Conservation (phyloP, 2,797 vertebrate species). For the Glossophaga mutica region DNA sequence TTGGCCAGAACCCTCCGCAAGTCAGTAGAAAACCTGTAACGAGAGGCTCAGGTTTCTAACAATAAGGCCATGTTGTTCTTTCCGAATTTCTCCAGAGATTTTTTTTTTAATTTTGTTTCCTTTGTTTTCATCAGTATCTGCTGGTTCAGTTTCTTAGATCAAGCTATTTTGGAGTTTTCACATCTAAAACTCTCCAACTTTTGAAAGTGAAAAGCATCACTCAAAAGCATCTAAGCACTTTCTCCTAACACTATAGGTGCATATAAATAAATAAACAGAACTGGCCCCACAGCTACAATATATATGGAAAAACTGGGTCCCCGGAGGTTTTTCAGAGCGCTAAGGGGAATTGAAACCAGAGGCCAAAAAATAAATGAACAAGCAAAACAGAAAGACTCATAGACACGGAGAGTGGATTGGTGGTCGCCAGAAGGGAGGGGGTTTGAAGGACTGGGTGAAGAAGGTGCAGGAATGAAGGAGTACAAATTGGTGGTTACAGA, state of each 20-base stretch:
- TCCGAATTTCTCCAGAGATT: neutral
- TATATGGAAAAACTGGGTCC: conserved; percentile 43
- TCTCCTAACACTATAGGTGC: neutral
- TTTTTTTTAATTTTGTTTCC: neutral
- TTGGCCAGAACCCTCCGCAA: neutral
- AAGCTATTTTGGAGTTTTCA: conserved; percentile 41
- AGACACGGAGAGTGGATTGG: neutral
- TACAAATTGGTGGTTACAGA: neutral
- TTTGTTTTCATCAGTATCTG: neutral
- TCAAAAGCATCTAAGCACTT: conserved; percentile 14
- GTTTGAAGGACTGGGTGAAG: neutral
- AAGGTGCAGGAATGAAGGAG: neutral
- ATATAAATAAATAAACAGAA: conserved; percentile 55
- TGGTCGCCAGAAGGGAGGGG: too few relatives aligned
- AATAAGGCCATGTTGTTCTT: neutral
- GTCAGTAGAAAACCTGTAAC: neutral
- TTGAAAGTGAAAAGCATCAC: neutral
- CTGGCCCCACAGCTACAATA: conserved; percentile 11
- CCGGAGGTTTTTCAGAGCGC: conserved; percentile 16
- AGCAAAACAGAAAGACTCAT: neutral
- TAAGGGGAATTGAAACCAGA: neutral
- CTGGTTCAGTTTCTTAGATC: conserved; percentile 27
- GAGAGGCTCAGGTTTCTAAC: neutral
- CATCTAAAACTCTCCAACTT: conserved; percentile 25
- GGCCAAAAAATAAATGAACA: neutral